Base-by-base conservation (phyloP, 1,140 invertebrate genomes). In the Hypsibius dujardini region DNA sequence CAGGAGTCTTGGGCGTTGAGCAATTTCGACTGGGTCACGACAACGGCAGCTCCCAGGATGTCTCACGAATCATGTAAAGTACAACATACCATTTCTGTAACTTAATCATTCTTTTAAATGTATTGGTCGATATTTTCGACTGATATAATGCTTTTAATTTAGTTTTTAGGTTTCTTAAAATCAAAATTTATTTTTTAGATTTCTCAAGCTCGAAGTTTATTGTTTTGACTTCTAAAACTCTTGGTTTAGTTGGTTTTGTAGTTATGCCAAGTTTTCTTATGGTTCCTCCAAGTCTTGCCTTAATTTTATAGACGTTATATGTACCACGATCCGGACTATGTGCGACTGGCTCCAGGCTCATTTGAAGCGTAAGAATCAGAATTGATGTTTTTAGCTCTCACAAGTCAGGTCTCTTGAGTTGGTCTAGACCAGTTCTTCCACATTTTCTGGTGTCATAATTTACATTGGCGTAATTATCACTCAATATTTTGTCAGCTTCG, bases 11-110 rank as follows among this genome's bases (percentile, higher is more conserved):
- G 1, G 78, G 78, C 14, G 71, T 79, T 28, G 78, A 79, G 72
- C 77, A 78, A 72, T 79, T 78, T 71, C 12, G 75, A 47, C 73
- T 79, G 3, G 78, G 76, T 7, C 78, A 79, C 70, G 71, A 75
- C 69, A 75, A 76, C 71, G 78, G 78, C 1, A 77, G 77, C 59
- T 79, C 78, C 2, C 78, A 79, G 60, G 78, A 79, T 72, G 74
- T 76, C 47, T 79, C 78, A 2, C 74, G 78, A 72, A 77, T 77
- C 46, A 79, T 78, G 78, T 78, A n/a, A 28, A 28, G 28, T 28
- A 28, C 28, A 28, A 28, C 28, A 28, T 28, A 28, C 28, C 28
- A 28, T 28, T 28, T 28, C 28, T 28, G 28, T 28, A 28, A 28
- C 28, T 28, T 28, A 28, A 28, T 28, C 28, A 28, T 28, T 28